Percentiles rank a stretch among this genome's conserved stretches.
Conservation (phyloP, 2,888 invertebrate species). For the Drosophila nr. medialis region DNA sequence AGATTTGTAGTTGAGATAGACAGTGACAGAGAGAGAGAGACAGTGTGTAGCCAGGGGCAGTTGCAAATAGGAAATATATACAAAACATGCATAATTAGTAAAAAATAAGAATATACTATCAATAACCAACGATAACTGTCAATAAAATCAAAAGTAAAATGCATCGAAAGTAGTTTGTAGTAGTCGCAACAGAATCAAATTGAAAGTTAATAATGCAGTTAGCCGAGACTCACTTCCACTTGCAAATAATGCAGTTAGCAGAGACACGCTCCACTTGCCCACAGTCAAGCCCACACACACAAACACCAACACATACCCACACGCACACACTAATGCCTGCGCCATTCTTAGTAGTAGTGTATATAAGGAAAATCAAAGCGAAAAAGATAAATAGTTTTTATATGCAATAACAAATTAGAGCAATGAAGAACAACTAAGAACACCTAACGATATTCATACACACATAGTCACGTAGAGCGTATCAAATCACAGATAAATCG, state of each 20-base stretch:
- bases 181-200: conserved; percentile 68
- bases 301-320: conserved; percentile 13
- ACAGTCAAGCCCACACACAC: conserved; percentile 5
- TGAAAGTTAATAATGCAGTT: conserved; percentile 21
- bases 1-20: conserved; percentile 34
- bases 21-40: conserved; percentile 20
- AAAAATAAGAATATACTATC: conserved; percentile 16
- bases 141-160: conserved; percentile 78
- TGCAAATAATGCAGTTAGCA: not conserved
- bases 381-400: conserved; percentile 70
- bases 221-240: not conserved
- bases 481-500: conserved; percentile 42
- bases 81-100: conserved; percentile 40
- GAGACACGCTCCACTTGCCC: not conserved
- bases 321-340: conserved; percentile 47
- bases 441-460: conserved; percentile 56
- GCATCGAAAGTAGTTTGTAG: conserved; percentile 74
- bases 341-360: conserved; percentile 66
- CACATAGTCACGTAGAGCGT: conserved; percentile 62
- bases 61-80: conserved; percentile 48
- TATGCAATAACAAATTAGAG: conserved; percentile 70
- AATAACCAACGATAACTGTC: conserved; percentile 79
- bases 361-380: conserved; percentile 60
- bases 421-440: conserved; percentile 49
- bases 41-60: conserved; percentile 34